Base-by-base conservation (phyloP, 2,888 invertebrate species). In the Autographa pulchrina region DNA sequence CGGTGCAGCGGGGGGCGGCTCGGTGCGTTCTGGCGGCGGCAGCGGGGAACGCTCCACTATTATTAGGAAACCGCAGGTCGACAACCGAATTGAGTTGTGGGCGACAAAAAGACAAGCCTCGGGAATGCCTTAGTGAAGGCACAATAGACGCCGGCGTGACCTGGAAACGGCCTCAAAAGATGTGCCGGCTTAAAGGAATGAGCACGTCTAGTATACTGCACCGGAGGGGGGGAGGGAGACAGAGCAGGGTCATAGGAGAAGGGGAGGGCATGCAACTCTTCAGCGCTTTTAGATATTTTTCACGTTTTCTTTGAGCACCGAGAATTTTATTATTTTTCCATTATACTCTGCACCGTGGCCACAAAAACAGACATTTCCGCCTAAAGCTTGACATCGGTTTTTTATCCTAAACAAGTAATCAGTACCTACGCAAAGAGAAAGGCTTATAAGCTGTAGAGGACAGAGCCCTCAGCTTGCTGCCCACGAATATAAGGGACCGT, bases 281-380 rank as follows among this genome's bases (percentile, higher is more conserved):
- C 73, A 71, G 54, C 58, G 58, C 70, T 78, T 81, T 83, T 59
- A 74, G 74, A 76, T 76, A 83, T 80, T 85, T 85, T 83, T 78
- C 84, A 80, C 83, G 72, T 82, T 72, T 78, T 78, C 75, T 69
- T 72, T 79, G 69, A 70, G 68, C 69, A 65, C 52, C 64, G 71
- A 60, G 75, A 70, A 85, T 85, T 84, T 78, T 85, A 86, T 85
- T 86, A 85, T 84, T 79, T 85, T 84, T 81, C 86, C 85, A 86
- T 86, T 80, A 82, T 76, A 72, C 75, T 73, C 58, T 66, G 64
- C 41, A 66, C 58, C 35, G 66, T 54, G 72, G 71, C 70, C 61
- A 66, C 54, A n/a, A 72, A 68, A 52, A 59, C 48, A 61, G 41
- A 72, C 58, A 65, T 35, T 68, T 54, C 61, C 68, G 18, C 20